A percentile compares a stretch with the other conserved stretches of the same genome.
Conservation (phyloP, 2,113 vertebrate genomes). For the Eublepharis macularius region DNA sequence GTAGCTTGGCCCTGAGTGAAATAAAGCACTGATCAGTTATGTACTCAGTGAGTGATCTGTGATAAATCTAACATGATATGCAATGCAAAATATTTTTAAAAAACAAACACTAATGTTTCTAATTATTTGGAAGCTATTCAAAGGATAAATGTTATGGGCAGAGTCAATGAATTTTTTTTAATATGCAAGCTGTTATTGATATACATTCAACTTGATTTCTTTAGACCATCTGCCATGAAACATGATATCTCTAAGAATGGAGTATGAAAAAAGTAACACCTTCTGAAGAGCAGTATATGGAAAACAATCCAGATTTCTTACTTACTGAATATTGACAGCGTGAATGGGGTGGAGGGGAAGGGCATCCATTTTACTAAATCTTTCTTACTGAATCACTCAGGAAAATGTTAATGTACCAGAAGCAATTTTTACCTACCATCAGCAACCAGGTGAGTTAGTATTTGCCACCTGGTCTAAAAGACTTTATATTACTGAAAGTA, state of each 20-base stretch:
- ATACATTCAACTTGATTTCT: not conserved
- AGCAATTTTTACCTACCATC: not conserved
- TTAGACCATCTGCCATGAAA: constrained; percentile 4
- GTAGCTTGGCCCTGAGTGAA: no score
- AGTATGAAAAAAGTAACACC: constrained; percentile 8
- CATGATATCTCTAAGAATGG: not conserved
- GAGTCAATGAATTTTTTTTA: no score
- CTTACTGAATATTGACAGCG: not conserved
- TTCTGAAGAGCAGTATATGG: not conserved
- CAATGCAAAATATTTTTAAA: not conserved
- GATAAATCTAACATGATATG: not conserved
- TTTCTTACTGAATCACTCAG: no score
- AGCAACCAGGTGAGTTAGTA: not conserved
- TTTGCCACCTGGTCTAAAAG: not conserved
- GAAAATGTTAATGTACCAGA: no score
- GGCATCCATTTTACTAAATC: not conserved
- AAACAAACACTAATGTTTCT: not conserved
- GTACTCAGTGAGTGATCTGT: accelerated
- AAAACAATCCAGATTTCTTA: not conserved
- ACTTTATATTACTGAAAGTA: not conserved
- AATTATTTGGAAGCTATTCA: not conserved
- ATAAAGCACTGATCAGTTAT: not conserved
- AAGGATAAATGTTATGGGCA: not conserved
- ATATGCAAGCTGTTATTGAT: constrained; percentile 1
- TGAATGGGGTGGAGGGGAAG: not conserved